Percentiles rank a stretch among this genome's conserved stretches.
These are phyloP conservation scores for Eunapius fragilis DNA, from an alignment of 37 sponge, comb jelly and placozoan species.

Conservation along the genomic window DNA sequence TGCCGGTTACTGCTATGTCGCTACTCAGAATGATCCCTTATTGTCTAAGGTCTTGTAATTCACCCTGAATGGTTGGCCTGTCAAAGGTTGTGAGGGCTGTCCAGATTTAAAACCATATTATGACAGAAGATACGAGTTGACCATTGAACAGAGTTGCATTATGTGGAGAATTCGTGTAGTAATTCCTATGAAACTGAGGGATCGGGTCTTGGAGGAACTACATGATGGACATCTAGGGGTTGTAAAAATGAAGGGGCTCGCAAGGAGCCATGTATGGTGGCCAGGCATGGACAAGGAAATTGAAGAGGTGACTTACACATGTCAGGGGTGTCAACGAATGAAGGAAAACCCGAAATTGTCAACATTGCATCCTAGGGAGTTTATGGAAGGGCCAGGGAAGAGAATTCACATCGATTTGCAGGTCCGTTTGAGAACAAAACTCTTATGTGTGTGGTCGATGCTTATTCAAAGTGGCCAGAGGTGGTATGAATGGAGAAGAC, in stretches of 20 bases:
- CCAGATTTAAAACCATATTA: conserved; percentile 4
- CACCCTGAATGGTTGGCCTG: conserved; percentile 14
- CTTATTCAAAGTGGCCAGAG: conserved; percentile 44
- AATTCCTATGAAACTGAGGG: background rate
- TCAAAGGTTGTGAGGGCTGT: conserved; percentile 1
- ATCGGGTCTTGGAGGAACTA: conserved; percentile 2
- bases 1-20: background rate
- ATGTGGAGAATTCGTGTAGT: conserved; percentile 49
- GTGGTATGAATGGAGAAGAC: conserved; percentile 19
- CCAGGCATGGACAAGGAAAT: conserved; percentile 16
- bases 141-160: conserved; percentile 19
- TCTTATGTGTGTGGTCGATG: conserved; percentile 3
- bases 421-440: background rate
- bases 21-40: conserved; percentile 41
- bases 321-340: conserved; percentile 8
- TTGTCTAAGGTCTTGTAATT: conserved; percentile 31
- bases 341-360: background rate
- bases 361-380: conserved; percentile 21
- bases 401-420: conserved; percentile 36
- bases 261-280: conserved; percentile 52
- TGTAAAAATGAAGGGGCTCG: conserved; percentile 17
- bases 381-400: conserved; percentile 8
- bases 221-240: conserved; percentile 26
- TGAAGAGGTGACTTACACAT: background rate
- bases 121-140: conserved; percentile 1